These are phyloP conservation scores for Xanthia togata DNA, from an alignment of 2,888 invertebrate species.

Conservation along the genomic window DNA sequence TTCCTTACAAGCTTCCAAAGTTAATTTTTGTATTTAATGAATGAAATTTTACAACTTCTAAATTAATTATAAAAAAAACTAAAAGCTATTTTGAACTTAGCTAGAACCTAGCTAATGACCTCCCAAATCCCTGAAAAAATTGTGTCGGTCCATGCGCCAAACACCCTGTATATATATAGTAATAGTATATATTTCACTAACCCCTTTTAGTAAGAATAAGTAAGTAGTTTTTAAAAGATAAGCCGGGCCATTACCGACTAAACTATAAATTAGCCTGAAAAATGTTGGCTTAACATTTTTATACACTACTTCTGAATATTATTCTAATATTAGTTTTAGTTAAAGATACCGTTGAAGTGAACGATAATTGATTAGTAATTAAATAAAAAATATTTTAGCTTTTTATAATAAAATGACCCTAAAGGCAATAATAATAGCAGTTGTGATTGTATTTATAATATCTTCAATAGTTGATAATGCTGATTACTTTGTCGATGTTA, in stretches of 20 bases:
- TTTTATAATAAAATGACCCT: background rate
- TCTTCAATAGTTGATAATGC: background rate
- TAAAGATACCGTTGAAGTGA: background rate
- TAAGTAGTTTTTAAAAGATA: background rate
- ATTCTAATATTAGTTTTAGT: background rate
- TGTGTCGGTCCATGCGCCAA: too few species aligned
- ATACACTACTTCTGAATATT: background rate
- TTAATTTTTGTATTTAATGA: too few species aligned
- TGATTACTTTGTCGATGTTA: too few species aligned
- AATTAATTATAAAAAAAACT: too few species aligned
- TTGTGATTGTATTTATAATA: constrained; percentile 7
- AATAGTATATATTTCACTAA: background rate
- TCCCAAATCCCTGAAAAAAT: too few species aligned
- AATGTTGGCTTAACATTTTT: background rate
- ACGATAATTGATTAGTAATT: background rate
- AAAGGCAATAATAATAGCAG: background rate
- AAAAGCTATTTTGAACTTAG: too few species aligned
- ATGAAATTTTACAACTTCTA: too few species aligned
- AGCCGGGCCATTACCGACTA: background rate
- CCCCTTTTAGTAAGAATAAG: background rate
- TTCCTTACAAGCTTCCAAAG: too few species aligned
- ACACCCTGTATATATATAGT: too few species aligned
- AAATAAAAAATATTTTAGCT: background rate
- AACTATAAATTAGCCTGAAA: constrained; percentile 3
- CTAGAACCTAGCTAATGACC: too few species aligned